Evolutionary conservation across 2,888 invertebrate species (phyloP).

Genomic region (Eristalis intricaria): DNA sequence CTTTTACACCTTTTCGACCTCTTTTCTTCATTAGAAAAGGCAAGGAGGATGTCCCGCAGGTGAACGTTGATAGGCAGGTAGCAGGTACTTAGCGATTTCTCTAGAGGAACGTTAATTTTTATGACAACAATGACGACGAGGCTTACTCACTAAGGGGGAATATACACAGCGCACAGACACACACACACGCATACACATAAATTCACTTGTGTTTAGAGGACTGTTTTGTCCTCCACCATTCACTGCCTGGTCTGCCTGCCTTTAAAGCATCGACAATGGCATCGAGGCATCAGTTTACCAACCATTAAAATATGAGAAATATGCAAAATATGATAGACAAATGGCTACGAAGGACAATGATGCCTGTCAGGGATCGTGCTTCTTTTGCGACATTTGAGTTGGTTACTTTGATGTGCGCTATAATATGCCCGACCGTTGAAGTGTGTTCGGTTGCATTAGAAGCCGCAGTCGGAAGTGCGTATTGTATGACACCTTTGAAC

Average conservation of each 20-base stretch:
- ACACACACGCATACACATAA: background rate
- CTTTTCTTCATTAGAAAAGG: slow-evolving; percentile 64
- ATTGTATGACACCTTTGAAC: background rate
- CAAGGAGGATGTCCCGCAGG: slow-evolving; percentile 64
- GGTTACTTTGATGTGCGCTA: background rate
- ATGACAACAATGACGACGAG: slow-evolving; percentile 67
- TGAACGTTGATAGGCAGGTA: slow-evolving; percentile 71
- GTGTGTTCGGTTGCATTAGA: too few species aligned
- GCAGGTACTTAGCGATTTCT: slow-evolving; percentile 72
- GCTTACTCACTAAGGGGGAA: slow-evolving; percentile 63
- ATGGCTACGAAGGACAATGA: slow-evolving; percentile 3
- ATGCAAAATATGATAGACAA: slow-evolving; percentile 13
- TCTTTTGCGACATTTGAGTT: background rate
- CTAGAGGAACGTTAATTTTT: slow-evolving; percentile 72
- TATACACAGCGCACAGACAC: background rate
- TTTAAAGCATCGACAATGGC: slow-evolving; percentile 38
- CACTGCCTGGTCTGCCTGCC: background rate
- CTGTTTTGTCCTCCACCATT: background rate
- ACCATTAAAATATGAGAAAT: slow-evolving; percentile 32
- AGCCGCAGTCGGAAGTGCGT: background rate
- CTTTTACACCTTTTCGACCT: slow-evolving; percentile 71
- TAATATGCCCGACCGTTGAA: too few species aligned
- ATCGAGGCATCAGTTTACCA: slow-evolving; percentile 35
- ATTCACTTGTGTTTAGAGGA: background rate
- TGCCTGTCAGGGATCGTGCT: slow-evolving; percentile 6